Base-by-base conservation (phyloP, 2,113 vertebrate species). In the Sula dactylatra region DNA sequence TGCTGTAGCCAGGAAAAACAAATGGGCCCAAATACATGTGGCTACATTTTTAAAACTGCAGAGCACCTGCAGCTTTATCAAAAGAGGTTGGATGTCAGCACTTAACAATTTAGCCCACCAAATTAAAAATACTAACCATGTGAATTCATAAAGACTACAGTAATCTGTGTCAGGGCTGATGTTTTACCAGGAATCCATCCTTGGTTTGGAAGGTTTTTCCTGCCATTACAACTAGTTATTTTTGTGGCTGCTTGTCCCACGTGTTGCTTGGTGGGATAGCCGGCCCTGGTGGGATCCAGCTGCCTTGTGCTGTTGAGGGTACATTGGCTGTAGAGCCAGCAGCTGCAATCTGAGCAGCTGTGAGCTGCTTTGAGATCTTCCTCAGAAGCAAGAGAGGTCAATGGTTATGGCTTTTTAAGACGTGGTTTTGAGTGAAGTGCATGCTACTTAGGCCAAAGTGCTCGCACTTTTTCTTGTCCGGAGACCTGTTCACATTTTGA, bases 1-100 rank as follows among this genome's bases (percentile, higher is more conserved):
- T 89, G 58, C 87, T 73, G 91, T 5, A 97, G 93, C 86, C 93
- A 94, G 95, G 91, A 95, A 95, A 95, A 97, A 93, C 86, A 96
- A 96, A 94, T 82, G 80, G 77, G 65, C 83, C 86, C 66, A 91
- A 62, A 88, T 91, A 76, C 4, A 13, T 79, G 77, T 61, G 88
- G 76, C 81, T 88, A 47, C 55, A 4, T 77, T 94, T 86, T 58
- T 7, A 73, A 85, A 96, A 72, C 66, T 82, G 84, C 94, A 91
- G 84, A 96, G 95, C 86, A 93, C 88, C 88, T 94, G 94, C 86
- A 95, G 65, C 73, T 85, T 67, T 77, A 69, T 72, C 84, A 49
- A 58, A 80, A 84, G 93, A 73, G 62, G 55, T 13, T 88, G 79
- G 49, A 73, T 94, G 91, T 95, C 94, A 95, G 73, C 91, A 90